These are phyloP conservation scores for Bimastos eiseni DNA, from an alignment of 2,888 invertebrate genomes.

Conservation along the genomic window DNA sequence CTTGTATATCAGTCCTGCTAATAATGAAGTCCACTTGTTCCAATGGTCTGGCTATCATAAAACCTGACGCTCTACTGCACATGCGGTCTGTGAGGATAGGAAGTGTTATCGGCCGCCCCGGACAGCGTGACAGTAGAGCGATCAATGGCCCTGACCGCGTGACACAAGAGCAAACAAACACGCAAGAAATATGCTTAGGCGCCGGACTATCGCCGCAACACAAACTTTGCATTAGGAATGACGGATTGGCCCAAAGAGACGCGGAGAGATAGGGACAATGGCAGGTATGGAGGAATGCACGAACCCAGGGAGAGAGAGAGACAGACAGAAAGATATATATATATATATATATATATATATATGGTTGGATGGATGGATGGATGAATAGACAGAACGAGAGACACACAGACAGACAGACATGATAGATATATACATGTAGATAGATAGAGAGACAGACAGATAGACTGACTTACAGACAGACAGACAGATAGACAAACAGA, in stretches of 20 bases:
- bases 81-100: not conserved
- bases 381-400: not conserved
- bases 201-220: not conserved
- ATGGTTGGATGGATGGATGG: not conserved
- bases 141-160: not conserved
- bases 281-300: no score
- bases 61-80: constrained; percentile 1
- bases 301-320: not conserved
- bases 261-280: not conserved
- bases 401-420: not conserved
- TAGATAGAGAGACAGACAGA: not conserved
- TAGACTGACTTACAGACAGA: not conserved
- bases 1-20: not conserved
- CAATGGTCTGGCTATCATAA: not conserved
- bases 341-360: not conserved
- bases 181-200: not conserved
- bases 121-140: constrained; percentile 13
- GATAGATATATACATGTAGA: not conserved
- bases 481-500: no score
- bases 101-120: not conserved
- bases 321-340: not conserved
- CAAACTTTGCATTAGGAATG: not conserved
- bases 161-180: not conserved
- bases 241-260: constrained; percentile 3
- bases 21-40: constrained; percentile 13